Evolutionary conservation across 2,113 vertebrate species (phyloP).

Genomic region (Mastomys coucha): DNA sequence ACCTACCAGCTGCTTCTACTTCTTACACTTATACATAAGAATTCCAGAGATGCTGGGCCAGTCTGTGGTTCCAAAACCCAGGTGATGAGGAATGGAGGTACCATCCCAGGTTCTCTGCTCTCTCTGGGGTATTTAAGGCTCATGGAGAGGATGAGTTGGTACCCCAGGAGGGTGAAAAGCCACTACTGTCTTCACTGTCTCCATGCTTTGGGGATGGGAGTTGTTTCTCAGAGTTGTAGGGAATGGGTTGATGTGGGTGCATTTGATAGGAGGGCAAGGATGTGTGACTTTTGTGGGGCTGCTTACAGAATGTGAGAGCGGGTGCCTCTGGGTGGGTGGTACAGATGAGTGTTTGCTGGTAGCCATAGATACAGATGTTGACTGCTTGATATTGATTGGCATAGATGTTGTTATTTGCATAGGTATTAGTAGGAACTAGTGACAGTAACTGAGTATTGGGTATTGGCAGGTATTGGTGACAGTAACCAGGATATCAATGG

Average conservation of each 20-base stretch:
- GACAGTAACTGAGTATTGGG: background rate
- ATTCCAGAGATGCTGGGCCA: background rate
- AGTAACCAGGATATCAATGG: background rate
- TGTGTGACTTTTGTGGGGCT: background rate
- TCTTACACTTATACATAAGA: background rate
- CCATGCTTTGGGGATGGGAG: background rate
- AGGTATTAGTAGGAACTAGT: background rate
- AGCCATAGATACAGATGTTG: no score
- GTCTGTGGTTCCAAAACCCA: background rate
- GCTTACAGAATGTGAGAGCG: background rate
- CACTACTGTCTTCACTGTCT: background rate
- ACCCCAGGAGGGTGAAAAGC: background rate
- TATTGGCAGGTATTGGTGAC: background rate
- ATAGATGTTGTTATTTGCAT: background rate
- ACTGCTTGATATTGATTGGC: background rate
- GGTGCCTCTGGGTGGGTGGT: background rate
- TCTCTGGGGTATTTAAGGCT: background rate
- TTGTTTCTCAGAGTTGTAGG: background rate
- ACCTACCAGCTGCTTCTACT: background rate
- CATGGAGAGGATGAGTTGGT: background rate
- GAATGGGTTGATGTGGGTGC: background rate
- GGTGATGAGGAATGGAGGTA: background rate
- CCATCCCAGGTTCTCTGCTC: background rate
- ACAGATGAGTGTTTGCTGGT: background rate
- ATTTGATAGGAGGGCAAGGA: background rate